These are phyloP conservation scores for Drosophila willistoni DNA, from an alignment of 1,140 invertebrate genomes.

Conservation along the genomic window DNA sequence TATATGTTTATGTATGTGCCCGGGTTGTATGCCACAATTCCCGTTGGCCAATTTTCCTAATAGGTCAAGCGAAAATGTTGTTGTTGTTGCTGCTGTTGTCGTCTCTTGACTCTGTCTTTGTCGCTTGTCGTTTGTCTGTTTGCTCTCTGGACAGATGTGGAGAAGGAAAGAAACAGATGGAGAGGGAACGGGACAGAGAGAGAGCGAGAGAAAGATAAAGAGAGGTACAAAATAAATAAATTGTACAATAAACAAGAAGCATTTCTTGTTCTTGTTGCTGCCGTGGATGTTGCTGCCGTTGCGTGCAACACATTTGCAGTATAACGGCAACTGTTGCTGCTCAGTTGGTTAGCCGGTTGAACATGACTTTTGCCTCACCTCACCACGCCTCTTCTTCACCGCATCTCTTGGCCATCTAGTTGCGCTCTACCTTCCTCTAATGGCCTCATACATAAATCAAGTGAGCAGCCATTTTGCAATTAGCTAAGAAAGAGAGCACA, in stretches of 20 bases:
- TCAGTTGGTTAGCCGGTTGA: constrained; percentile 59
- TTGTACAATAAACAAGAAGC: constrained; percentile 74
- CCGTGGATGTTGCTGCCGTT: constrained; percentile 40
- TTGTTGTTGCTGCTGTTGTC: constrained; percentile 15
- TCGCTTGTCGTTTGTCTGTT: constrained; percentile 47
- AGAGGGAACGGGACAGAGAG: not conserved
- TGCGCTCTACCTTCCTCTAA: constrained; percentile 55
- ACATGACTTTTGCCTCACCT: constrained; percentile 46
- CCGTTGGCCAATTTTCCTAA: constrained; percentile 78
- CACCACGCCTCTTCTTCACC: not conserved
- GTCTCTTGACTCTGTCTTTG: constrained; percentile 30
- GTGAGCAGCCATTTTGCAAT: constrained; percentile 66
- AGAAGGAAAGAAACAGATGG: not conserved
- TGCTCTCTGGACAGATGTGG: constrained; percentile 35
- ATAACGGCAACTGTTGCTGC: constrained; percentile 80
- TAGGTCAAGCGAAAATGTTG: constrained; percentile 69
- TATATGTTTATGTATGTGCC: not conserved
- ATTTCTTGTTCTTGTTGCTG: constrained; percentile 60
- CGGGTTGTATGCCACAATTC: constrained; percentile 53
- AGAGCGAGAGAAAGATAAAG: constrained; percentile 3
- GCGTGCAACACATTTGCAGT: constrained; percentile 63
- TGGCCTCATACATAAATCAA: constrained; percentile 77
- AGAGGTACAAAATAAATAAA: constrained; percentile 77
- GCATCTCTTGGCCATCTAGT: not conserved
- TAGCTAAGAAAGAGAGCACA: constrained; percentile 32